phyloP scores from a whole-genome alignment of 2,888 invertebrate genomes.

The Eupithecia tripunctaria region DNA sequence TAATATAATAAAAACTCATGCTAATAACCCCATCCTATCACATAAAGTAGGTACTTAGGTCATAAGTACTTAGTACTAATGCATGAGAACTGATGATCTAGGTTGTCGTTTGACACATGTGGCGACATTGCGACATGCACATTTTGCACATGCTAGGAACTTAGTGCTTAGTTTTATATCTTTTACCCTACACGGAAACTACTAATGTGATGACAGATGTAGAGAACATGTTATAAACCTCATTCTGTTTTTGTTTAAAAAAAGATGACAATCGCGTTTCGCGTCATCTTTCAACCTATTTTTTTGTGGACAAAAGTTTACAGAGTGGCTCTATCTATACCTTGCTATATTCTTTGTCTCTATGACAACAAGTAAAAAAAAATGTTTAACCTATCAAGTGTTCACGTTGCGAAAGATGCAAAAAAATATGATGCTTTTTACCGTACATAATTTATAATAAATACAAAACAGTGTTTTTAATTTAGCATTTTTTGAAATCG shows the following conservation, averaged over 20 bases:
- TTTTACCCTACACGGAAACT: constrained; percentile 24
- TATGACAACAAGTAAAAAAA: not conserved
- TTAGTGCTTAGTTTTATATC: constrained; percentile 16
- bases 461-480: not conserved
- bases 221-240: not conserved
- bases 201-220: constrained; percentile 24
- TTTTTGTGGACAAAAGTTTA: not conserved
- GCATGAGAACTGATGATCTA: constrained; percentile 31
- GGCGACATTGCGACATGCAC: constrained; percentile 24
- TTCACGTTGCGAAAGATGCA: not conserved
- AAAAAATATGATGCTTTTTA: not conserved
- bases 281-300: not conserved
- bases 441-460: not conserved
- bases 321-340: not conserved
- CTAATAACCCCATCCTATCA: not conserved
- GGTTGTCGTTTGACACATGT: constrained; percentile 23
- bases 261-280: not conserved
- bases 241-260: not conserved
- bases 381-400: too few species aligned
- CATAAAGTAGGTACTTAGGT: not conserved
- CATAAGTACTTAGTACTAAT: constrained; percentile 10
- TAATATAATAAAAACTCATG: not conserved
- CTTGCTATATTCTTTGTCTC: not conserved
- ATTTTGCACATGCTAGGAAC: constrained; percentile 32
- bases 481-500: not conserved